Evolutionary conservation across 2,113 vertebrate species (phyloP), one percentile per base, ranked within the genome.

Genomic region (Ploceus nigricollis): DNA sequence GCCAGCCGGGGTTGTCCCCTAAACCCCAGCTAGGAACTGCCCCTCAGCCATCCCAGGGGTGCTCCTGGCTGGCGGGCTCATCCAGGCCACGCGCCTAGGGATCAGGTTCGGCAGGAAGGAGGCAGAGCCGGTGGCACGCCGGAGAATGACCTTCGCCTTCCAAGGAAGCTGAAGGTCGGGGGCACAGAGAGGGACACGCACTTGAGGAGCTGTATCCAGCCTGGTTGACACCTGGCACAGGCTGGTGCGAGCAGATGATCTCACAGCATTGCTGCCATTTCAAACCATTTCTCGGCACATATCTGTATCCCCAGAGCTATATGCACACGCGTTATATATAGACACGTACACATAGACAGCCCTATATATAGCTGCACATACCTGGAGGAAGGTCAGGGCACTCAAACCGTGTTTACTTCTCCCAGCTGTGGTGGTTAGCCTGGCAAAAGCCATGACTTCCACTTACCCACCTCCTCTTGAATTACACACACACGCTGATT

Each of bases 71-170:
- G 8, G 24, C 3, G 1, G 53, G 31, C 81, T 53, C 1, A 0
- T 4, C 33, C 11, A 0, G 64, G 86, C 60, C 37, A 64, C 1
- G 1, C 14, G 2, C 56, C n/a, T 76, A 5, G 68, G 82, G 91
- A 92, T 91, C 45, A 2, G 64, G 50, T 93, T 95, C 53, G 0
- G 35, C 95, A 94, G 96, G 94, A 97, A 97, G 94, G 72, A 96
- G 93, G 75, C 45, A 63, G 63, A 78, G 66, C 19, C 3, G 40
- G 44, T 76, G 89, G 72, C 95, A 94, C 5, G 64, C 42, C 0
- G 2, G 35, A 51, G 76, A 31, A 73, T 60, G 70, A 93, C 94
- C 92, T 93, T 89, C 13, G 57, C 42, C 92, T 95, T 11, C 23
- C 1, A 1, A 90, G 86, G 90, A 82, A 92, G 95, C 88, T 90